Evolutionary conservation across 2,797 vertebrate species (phyloP).

Genomic region (Clarias pachynema): DNA sequence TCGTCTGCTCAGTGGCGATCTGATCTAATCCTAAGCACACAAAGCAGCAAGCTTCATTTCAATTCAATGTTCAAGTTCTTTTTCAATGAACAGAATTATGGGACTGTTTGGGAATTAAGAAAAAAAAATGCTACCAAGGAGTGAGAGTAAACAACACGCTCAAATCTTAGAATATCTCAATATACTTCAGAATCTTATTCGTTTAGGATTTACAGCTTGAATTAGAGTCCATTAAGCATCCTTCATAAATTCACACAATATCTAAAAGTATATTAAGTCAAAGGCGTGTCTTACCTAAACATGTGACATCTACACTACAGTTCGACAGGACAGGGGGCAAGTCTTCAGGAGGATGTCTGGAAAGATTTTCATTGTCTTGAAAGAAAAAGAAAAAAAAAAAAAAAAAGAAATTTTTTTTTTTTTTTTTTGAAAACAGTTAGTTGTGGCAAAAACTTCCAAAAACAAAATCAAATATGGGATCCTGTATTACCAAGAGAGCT

Average conservation of each 20-base stretch:
- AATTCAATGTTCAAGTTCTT: background rate
- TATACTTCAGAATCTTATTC: background rate
- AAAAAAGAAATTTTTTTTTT: too few relatives aligned
- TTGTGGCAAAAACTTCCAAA: background rate
- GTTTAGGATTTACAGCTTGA: background rate
- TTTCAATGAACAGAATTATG: background rate
- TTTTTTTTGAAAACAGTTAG: background rate
- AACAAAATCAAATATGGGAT: background rate
- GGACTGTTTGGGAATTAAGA: background rate
- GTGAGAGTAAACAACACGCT: background rate
- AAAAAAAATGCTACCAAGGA: background rate
- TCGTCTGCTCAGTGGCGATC: slow-evolving; percentile 69
- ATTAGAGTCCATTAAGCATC: background rate
- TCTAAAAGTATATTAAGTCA: background rate
- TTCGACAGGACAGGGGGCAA: slow-evolving; percentile 73
- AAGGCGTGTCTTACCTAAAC: slow-evolving; percentile 73
- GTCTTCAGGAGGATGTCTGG: slow-evolving; percentile 49
- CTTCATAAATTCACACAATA: background rate
- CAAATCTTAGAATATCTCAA: background rate
- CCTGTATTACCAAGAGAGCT: slow-evolving; percentile 23
- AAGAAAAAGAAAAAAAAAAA: background rate
- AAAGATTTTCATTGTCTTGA: slow-evolving; percentile 29
- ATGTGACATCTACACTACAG: slow-evolving; percentile 79
- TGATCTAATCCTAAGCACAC: slow-evolving; percentile 74
- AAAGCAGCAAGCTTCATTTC: background rate